phyloP scores from a whole-genome alignment of 2,797 vertebrate species.

The Graptemys geographica region DNA sequence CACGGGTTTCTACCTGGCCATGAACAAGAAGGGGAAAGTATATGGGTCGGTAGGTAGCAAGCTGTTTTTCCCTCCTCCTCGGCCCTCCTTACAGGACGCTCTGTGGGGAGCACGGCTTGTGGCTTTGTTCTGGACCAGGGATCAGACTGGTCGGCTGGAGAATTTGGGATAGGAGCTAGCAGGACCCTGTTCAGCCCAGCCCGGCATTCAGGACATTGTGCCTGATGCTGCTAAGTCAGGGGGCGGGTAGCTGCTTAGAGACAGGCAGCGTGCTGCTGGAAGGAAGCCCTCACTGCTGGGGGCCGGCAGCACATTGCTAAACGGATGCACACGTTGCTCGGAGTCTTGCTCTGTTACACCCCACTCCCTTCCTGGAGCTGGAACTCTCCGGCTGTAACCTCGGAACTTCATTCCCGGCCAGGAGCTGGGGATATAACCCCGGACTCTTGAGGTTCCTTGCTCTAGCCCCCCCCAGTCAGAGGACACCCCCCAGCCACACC shows the following conservation, averaged over 20 bases:
- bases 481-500: background rate
- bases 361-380: accelerated
- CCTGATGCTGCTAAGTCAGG: background rate
- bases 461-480: background rate
- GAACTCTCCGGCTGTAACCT: background rate
- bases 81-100: background rate
- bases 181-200: background rate
- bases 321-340: background rate
- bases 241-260: background rate
- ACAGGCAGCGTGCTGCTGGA: background rate
- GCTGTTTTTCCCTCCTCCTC: background rate
- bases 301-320: no score
- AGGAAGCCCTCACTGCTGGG: background rate
- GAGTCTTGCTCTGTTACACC: background rate
- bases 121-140: background rate
- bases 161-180: accelerated
- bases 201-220: background rate
- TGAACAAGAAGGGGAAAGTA: slow-evolving; percentile 93
- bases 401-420: background rate
- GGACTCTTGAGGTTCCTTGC: background rate
- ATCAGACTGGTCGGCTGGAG: background rate
- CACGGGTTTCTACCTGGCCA: slow-evolving; percentile 94
- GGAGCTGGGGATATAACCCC: background rate
- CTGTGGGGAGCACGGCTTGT: accelerated
- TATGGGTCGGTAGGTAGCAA: slow-evolving; percentile 92